phyloP scores from a whole-genome alignment of 2,113 vertebrate genomes.

The Misgurnus mizolepis region DNA sequence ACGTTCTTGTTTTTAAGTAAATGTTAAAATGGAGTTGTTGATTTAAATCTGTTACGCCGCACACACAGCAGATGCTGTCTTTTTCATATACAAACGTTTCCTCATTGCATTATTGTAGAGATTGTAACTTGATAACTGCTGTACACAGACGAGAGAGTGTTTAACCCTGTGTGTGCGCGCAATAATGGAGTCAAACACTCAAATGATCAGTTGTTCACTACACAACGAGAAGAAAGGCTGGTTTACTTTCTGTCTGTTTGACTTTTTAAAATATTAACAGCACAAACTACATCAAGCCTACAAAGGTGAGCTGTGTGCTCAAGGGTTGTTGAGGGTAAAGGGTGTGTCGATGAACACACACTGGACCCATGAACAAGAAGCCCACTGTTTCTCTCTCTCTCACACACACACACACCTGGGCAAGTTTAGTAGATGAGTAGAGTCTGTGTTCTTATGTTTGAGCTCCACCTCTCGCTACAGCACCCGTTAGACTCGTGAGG shows the following conservation, averaged over 20 bases:
- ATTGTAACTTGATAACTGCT: conserved; percentile 1
- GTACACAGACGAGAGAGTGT: background rate
- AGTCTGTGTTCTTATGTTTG: conserved; percentile 37
- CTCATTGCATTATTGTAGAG: background rate
- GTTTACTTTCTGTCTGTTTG: conserved; percentile 22
- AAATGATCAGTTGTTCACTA: conserved; percentile 11
- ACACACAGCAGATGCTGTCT: background rate
- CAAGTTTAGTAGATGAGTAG: conserved; percentile 24
- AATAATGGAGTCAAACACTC: background rate
- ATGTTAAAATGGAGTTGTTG: background rate
- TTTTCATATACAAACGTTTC: background rate
- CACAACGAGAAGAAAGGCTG: conserved; percentile 34
- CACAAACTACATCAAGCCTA: background rate
- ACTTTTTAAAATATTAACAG: background rate
- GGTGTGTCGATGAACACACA: conserved; percentile 36
- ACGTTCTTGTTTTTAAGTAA: background rate
- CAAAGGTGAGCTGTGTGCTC: background rate
- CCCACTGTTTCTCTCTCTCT: conserved; percentile 60
- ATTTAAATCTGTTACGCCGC: background rate
- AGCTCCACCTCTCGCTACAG: background rate
- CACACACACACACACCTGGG: conserved; percentile 42
- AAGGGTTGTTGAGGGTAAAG: conserved; percentile 46
- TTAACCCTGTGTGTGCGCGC: background rate
- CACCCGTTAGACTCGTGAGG: background rate
- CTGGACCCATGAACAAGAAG: conserved; percentile 62